phyloP scores from a whole-genome alignment of 2,113 vertebrate species.

The Perccottus glenii region DNA sequence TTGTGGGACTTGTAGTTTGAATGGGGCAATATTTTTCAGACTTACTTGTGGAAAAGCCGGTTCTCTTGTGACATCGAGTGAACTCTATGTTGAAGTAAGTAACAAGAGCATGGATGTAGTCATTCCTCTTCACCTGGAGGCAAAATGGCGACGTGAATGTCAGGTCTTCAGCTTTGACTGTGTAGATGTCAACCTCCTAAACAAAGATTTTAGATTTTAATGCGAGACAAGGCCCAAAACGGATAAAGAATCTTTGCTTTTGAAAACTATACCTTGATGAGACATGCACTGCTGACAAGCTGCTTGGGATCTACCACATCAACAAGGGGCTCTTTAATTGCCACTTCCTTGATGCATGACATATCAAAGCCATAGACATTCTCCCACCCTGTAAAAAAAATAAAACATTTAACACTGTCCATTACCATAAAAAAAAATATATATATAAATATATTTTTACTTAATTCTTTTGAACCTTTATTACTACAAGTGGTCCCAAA shows the following conservation, averaged over 20 bases:
- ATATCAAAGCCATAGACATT: conserved; percentile 94
- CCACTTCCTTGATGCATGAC: conserved; percentile 94
- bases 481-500: too few relatives aligned
- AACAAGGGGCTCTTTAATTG: conserved; percentile 91
- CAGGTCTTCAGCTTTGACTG: conserved; percentile 90
- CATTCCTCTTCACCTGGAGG: conserved; percentile 91
- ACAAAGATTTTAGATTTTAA: neutral
- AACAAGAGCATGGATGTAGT: conserved; percentile 91
- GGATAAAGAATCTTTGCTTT: too few relatives aligned
- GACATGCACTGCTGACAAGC: conserved; percentile 89
- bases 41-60: conserved; percentile 93
- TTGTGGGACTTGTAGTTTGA: too few relatives aligned
- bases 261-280: conserved; percentile 85
- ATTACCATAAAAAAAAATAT: too few relatives aligned
- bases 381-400: conserved; percentile 87
- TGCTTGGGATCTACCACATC: conserved; percentile 94
- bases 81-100: conserved; percentile 97
- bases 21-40: conserved; percentile 1
- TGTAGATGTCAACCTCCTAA: conserved; percentile 96
- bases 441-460: too few relatives aligned
- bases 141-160: conserved; percentile 94
- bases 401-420: too few relatives aligned
- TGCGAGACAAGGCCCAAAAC: neutral
- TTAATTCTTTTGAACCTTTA: too few relatives aligned
- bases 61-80: conserved; percentile 93